These are phyloP conservation scores for Amblyjoppa proteus DNA, from an alignment of 2,888 invertebrate genomes.

Conservation along the genomic window DNA sequence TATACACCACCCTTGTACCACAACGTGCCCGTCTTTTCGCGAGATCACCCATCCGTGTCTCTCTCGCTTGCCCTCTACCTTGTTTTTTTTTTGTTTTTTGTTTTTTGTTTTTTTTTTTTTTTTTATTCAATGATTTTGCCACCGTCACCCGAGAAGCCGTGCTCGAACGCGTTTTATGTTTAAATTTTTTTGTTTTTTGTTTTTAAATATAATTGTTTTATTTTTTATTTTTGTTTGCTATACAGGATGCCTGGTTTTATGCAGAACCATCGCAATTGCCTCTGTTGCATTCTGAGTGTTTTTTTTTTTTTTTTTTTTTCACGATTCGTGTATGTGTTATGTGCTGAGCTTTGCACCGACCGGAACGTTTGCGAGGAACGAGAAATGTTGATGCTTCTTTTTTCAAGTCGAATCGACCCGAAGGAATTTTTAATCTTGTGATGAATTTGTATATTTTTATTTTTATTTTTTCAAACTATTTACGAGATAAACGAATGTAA, in stretches of 20 bases:
- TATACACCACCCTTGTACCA: conserved; percentile 64
- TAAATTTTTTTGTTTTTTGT: conserved; percentile 68
- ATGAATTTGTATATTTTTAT: neutral
- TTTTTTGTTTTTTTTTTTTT: conserved; percentile 61
- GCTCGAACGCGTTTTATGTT: conserved; percentile 75
- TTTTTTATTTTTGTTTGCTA: conserved; percentile 56
- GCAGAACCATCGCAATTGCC: conserved; percentile 50
- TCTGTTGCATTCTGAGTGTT: conserved; percentile 35
- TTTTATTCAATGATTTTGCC: conserved; percentile 74
- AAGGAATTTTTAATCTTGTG: no score
- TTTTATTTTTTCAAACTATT: no score
- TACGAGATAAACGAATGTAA: no score
- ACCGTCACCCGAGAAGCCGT: conserved; percentile 84
- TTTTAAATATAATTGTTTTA: conserved; percentile 27
- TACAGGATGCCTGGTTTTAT: conserved; percentile 49
- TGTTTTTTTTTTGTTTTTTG: conserved; percentile 66
- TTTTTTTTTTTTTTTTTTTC: conserved; percentile 24
- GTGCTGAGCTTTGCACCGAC: neutral
- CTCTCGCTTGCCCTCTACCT: conserved; percentile 72
- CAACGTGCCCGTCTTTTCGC: conserved; percentile 60
- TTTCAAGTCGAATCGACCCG: no score
- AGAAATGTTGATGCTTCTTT: neutral
- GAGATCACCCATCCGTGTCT: conserved; percentile 56
- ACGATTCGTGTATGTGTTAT: conserved; percentile 4
- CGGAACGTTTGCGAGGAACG: conserved; percentile 14